phyloP scores from a whole-genome alignment of 2,113 vertebrate species.

The Clarias batrachus region DNA sequence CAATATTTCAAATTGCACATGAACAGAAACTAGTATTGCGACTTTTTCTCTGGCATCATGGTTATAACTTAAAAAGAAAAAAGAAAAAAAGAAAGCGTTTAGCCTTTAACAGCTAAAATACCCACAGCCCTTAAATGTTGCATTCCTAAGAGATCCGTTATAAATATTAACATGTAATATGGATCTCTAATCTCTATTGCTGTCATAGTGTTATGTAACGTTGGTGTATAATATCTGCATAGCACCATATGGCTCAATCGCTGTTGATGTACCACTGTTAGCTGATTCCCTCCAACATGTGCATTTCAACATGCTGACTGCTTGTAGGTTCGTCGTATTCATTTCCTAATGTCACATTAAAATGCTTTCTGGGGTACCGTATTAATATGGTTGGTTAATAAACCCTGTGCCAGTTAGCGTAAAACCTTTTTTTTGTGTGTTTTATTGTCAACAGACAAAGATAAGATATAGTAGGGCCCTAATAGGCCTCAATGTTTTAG shows the following conservation, averaged over 20 bases:
- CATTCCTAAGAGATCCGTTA: conserved; percentile 31
- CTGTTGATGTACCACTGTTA: conserved; percentile 6
- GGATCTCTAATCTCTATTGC: conserved; percentile 48
- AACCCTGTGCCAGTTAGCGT: neutral
- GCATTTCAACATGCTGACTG: conserved; percentile 12
- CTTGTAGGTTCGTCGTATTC: neutral
- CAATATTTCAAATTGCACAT: neutral
- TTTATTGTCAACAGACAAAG: neutral
- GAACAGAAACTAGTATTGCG: conserved; percentile 14
- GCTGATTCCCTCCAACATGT: conserved; percentile 5
- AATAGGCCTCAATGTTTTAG: neutral
- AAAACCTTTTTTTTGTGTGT: neutral
- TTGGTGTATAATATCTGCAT: conserved; percentile 51
- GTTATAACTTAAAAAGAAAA: neutral
- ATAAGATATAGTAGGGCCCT: neutral
- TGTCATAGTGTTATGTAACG: conserved; percentile 33
- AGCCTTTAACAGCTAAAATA: conserved; percentile 30
- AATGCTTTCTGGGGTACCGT: neutral
- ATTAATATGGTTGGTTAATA: neutral
- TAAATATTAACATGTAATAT: conserved; percentile 40
- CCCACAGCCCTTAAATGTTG: conserved; percentile 50
- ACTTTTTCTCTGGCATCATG: neutral
- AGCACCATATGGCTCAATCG: conserved; percentile 55
- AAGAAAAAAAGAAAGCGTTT: neutral
- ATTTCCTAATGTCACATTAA: neutral